Evolutionary conservation across 1,140 invertebrate species (phyloP).

Genomic region (Drosophila varians): DNA sequence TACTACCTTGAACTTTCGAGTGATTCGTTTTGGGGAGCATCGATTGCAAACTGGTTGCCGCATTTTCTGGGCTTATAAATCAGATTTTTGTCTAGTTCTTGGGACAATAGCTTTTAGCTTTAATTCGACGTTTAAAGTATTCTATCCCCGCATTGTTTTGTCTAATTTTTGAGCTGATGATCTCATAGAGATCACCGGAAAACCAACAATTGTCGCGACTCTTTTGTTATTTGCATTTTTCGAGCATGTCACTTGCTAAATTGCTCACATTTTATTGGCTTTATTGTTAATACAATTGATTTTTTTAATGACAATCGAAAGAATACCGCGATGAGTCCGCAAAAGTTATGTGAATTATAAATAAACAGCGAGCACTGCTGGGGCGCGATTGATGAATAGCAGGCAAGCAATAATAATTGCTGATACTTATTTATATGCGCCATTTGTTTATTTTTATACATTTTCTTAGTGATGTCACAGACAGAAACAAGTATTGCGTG

Average conservation of each 20-base stretch:
- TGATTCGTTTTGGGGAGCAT: background rate
- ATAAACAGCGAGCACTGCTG: conserved; percentile 35
- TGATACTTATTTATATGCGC: conserved; percentile 47
- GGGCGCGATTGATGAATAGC: conserved; percentile 55
- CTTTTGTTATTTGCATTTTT: conserved; percentile 36
- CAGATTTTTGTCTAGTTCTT: conserved; percentile 22
- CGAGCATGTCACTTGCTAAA: conserved; percentile 49
- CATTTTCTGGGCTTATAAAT: conserved; percentile 20
- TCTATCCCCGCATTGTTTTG: background rate
- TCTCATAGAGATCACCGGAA: conserved; percentile 66
- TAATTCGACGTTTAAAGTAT: background rate
- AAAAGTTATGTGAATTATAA: conserved; percentile 21
- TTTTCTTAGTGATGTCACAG: conserved; percentile 77
- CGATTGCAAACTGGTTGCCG: conserved; percentile 9
- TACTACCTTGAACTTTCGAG: conserved; percentile 38
- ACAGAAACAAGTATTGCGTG: conserved; percentile 38
- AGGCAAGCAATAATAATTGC: conserved; percentile 41
- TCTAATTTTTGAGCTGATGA: conserved; percentile 52
- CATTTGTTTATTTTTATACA: conserved; percentile 75
- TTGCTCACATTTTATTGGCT: conserved; percentile 54
- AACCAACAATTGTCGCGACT: conserved; percentile 8
- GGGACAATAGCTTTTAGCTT: background rate
- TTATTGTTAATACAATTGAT: conserved; percentile 59
- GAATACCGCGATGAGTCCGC: conserved; percentile 38
- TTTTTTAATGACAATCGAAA: conserved; percentile 33